A percentile compares a stretch with the other conserved stretches of the same genome.
These are phyloP conservation scores for Xylocampa areola DNA, from an alignment of 2,888 invertebrate genomes.

Conservation along the genomic window DNA sequence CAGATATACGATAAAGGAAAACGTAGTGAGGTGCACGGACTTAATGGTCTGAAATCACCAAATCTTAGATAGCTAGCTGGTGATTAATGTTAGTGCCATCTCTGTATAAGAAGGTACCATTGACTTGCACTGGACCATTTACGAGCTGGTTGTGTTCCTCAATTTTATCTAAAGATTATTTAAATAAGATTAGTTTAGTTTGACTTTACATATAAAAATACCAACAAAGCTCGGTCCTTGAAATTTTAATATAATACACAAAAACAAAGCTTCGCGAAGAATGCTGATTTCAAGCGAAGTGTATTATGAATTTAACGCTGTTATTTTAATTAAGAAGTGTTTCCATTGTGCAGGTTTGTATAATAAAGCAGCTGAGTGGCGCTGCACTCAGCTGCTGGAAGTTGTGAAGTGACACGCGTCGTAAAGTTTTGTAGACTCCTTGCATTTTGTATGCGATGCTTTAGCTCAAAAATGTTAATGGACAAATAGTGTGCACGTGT, in stretches of 20 bases:
- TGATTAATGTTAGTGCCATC: too few relatives aligned
- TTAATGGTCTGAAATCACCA: too few relatives aligned
- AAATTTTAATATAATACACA: conserved; percentile 36
- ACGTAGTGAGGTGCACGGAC: too few relatives aligned
- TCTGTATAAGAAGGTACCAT: too few relatives aligned
- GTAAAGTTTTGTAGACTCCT: conserved; percentile 18
- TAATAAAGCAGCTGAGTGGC: conserved; percentile 16
- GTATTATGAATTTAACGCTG: conserved; percentile 24
- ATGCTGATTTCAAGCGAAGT: conserved; percentile 39
- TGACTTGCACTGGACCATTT: too few relatives aligned
- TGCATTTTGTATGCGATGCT: conserved; percentile 26
- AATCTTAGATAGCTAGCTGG: too few relatives aligned
- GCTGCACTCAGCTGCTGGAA: conserved; percentile 37
- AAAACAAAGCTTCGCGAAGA: conserved; percentile 34
- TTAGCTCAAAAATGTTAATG: conserved; percentile 28
- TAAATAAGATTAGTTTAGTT: too few relatives aligned
- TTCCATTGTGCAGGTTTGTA: conserved; percentile 22
- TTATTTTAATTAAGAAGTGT: conserved; percentile 46
- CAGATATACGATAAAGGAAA: too few relatives aligned
- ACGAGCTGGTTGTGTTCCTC: too few relatives aligned
- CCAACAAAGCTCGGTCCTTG: conserved; percentile 31
- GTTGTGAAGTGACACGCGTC: conserved; percentile 15
- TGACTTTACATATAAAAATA: conserved; percentile 15
- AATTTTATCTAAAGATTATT: too few relatives aligned
- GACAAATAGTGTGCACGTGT: conserved; percentile 20